These are phyloP conservation scores for Bathybates hornii DNA, from an alignment of 2,113 vertebrate species.

Conservation along the genomic window DNA sequence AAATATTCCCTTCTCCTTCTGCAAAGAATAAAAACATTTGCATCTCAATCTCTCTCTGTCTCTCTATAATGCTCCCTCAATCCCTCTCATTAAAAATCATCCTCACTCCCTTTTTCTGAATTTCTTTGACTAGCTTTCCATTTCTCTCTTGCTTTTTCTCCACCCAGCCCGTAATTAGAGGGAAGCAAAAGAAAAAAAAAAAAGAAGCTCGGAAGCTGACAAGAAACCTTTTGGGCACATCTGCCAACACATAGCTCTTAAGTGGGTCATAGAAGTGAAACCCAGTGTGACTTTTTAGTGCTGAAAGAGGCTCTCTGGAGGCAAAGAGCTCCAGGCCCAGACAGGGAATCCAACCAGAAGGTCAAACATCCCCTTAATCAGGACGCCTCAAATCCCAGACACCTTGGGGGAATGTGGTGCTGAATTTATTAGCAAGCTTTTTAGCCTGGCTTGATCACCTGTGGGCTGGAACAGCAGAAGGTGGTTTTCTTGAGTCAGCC, in stretches of 20 bases:
- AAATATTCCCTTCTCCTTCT: constrained; percentile 56
- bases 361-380: constrained; percentile 41
- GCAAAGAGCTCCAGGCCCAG: background rate
- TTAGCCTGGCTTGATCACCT: constrained; percentile 23
- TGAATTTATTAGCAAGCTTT: constrained; percentile 37
- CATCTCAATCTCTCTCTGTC: background rate
- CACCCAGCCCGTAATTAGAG: constrained; percentile 39
- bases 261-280: constrained; percentile 68
- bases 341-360: constrained; percentile 14
- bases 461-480: constrained; percentile 23
- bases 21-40: constrained; percentile 1
- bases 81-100: background rate
- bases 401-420: constrained; percentile 22
- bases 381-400: constrained; percentile 27
- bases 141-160: background rate
- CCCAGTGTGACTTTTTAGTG: constrained; percentile 26
- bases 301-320: constrained; percentile 24
- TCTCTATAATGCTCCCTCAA: background rate
- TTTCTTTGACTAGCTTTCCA: background rate
- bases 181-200: constrained; percentile 22
- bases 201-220: constrained; percentile 40
- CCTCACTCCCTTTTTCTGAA: background rate
- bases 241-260: constrained; percentile 44
- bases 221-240: constrained; percentile 36
- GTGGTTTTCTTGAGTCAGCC: constrained; percentile 43